These are phyloP conservation scores for Cheilosia vernalis DNA, from an alignment of 2,888 invertebrate genomes.

Conservation along the genomic window DNA sequence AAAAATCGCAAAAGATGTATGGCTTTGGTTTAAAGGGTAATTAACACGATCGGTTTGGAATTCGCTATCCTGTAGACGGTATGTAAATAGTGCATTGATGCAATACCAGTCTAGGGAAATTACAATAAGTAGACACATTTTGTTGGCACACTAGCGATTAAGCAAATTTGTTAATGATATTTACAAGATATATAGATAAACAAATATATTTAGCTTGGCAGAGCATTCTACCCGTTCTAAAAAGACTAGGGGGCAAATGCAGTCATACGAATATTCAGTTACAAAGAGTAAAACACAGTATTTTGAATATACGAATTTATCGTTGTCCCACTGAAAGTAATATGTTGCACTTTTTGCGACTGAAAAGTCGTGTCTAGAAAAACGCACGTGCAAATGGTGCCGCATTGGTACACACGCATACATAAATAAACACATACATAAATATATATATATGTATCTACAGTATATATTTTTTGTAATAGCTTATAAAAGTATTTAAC, in stretches of 20 bases:
- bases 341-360: too few relatives aligned
- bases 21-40: too few relatives aligned
- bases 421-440: too few relatives aligned
- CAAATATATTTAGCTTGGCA: slow-evolving; percentile 24
- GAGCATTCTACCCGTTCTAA: slow-evolving; percentile 47
- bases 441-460: slow-evolving; percentile 40
- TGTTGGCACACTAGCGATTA: slow-evolving; percentile 20
- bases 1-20: too few relatives aligned
- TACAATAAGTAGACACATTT: background rate
- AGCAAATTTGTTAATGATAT: slow-evolving; percentile 28
- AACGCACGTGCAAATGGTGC: too few relatives aligned
- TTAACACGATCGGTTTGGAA: too few relatives aligned
- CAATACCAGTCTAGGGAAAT: too few relatives aligned
- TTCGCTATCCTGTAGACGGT: too few relatives aligned
- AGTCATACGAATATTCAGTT: too few relatives aligned
- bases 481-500: slow-evolving; percentile 29
- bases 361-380: too few relatives aligned
- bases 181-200: slow-evolving; percentile 5
- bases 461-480: slow-evolving; percentile 30
- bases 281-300: too few relatives aligned
- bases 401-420: slow-evolving; percentile 1
- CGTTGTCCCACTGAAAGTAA: background rate
- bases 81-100: too few relatives aligned
- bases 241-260: background rate
- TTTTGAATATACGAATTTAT: background rate